A percentile compares a stretch with the other conserved stretches of the same genome.
Conservation (phyloP, 1,140 invertebrate genomes). For the Pissodes strobi region DNA sequence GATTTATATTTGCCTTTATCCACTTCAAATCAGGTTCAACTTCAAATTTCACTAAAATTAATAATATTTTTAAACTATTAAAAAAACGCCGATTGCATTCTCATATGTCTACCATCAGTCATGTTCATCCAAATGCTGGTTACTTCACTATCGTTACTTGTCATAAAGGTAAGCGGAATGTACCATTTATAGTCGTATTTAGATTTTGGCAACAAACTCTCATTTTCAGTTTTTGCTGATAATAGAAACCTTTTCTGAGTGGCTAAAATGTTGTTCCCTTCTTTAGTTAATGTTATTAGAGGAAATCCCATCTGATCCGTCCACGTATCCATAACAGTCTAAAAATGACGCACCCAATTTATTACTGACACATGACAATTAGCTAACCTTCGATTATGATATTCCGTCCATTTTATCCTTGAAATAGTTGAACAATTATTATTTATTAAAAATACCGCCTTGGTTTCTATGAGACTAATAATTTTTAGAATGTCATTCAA, state of each 20-base stretch:
- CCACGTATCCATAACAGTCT: slow-evolving; percentile 84
- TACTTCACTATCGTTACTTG: slow-evolving; percentile 60
- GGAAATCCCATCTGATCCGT: slow-evolving; percentile 82
- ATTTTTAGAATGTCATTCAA: too few species aligned
- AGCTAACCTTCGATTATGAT: too few species aligned
- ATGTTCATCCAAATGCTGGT: slow-evolving; percentile 73
- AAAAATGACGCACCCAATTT: too few species aligned
- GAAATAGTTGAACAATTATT: too few species aligned
- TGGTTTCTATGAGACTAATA: too few species aligned
- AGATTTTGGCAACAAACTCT: slow-evolving; percentile 47
- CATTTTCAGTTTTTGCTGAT: slow-evolving; percentile 54
- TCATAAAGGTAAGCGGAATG: slow-evolving; percentile 76
- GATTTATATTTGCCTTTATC: slow-evolving; percentile 87
- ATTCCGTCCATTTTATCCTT: too few species aligned
- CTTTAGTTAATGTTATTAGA: slow-evolving; percentile 65
- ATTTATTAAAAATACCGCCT: too few species aligned
- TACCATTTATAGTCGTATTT: slow-evolving; percentile 71
- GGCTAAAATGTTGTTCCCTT: slow-evolving; percentile 64
- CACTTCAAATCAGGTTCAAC: slow-evolving; percentile 68
- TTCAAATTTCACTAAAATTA: slow-evolving; percentile 66
- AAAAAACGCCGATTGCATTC: too few species aligned
- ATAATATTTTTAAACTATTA: not conserved
- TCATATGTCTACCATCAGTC: slow-evolving; percentile 65
- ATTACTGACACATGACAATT: too few species aligned
- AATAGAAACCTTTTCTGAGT: slow-evolving; percentile 65